Percentiles rank a stretch among this genome's conserved stretches.
phyloP scores from a whole-genome alignment of 2,888 invertebrate genomes.

The Piscicola geometra region DNA sequence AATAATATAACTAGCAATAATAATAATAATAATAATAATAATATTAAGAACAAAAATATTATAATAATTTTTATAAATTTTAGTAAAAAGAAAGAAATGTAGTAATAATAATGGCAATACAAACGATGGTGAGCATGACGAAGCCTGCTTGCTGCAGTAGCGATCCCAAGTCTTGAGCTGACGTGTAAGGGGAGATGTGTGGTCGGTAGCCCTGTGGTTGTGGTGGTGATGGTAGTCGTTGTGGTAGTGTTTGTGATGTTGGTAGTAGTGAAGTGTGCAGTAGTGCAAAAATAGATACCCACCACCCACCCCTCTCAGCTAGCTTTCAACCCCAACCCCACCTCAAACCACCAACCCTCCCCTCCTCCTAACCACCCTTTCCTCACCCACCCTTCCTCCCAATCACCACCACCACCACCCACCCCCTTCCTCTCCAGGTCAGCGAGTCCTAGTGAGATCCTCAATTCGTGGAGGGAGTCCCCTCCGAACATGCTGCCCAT shows the following conservation, averaged over 20 bases:
- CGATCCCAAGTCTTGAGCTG: slow-evolving; percentile 78
- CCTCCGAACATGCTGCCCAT: slow-evolving; percentile 90
- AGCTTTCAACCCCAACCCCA: not conserved
- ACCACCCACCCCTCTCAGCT: too few relatives aligned
- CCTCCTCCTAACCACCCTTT: too few relatives aligned
- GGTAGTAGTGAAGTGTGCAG: too few relatives aligned
- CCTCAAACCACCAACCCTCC: not conserved
- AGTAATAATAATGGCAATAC: too few relatives aligned
- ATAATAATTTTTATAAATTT: not conserved
- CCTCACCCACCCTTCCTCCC: not conserved
- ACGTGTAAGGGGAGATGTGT: slow-evolving; percentile 86
- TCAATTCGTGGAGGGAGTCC: slow-evolving; percentile 84
- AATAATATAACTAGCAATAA: slow-evolving; percentile 12
- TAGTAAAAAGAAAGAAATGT: not conserved
- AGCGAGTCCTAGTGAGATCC: slow-evolving; percentile 84
- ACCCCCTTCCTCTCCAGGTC: slow-evolving; percentile 68
- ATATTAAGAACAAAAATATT: not conserved
- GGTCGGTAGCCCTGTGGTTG: slow-evolving; percentile 14
- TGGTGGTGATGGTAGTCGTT: too few relatives aligned
- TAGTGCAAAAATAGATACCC: too few relatives aligned
- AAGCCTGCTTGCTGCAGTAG: slow-evolving; percentile 80
- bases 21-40: slow-evolving; percentile 12
- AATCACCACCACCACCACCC: slow-evolving; percentile 2
- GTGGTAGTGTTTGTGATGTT: too few relatives aligned
- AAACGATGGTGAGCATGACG: slow-evolving; percentile 25